Conservation (phyloP, 1,140 invertebrate genomes). For the Drosophila erecta region DNA sequence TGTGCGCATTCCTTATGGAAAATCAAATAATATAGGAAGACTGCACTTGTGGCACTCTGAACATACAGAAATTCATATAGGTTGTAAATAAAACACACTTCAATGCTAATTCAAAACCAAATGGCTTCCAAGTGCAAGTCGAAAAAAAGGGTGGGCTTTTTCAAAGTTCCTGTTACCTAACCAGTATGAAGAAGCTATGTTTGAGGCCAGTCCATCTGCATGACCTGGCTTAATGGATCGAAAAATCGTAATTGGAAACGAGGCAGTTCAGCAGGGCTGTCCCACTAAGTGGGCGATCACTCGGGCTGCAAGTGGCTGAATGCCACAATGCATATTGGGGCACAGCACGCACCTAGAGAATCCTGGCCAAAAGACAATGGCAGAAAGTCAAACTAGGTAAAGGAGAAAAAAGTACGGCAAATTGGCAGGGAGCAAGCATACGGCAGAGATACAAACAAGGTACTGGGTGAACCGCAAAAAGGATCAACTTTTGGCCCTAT, state of each 20-base stretch:
- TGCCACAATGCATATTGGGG: constrained; percentile 64
- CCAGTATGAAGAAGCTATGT: too few species aligned
- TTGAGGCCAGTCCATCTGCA: background rate
- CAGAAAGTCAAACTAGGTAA: constrained; percentile 1
- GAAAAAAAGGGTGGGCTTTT: too few species aligned
- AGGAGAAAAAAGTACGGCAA: constrained; percentile 6
- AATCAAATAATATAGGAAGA: background rate
- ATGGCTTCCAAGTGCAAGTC: too few species aligned
- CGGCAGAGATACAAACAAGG: constrained; percentile 24
- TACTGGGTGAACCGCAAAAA: constrained; percentile 55
- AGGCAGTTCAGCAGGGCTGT: constrained; percentile 2
- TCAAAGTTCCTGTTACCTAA: too few species aligned
- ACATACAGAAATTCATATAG: too few species aligned
- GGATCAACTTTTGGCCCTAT: constrained; percentile 44
- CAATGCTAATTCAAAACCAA: too few species aligned
- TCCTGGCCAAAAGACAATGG: constrained; percentile 6
- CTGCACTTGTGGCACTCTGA: background rate
- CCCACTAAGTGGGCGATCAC: constrained; percentile 52
- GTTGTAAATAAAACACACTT: too few species aligned
- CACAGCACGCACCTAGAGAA: constrained; percentile 35
- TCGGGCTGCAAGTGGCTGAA: constrained; percentile 43
- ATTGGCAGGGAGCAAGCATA: constrained; percentile 24
- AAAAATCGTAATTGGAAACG: constrained; percentile 63
- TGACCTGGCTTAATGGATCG: constrained; percentile 42
- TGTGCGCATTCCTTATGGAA: constrained; percentile 4